Conservation (phyloP, 2,888 invertebrate species). For the Orchestes rusci region DNA sequence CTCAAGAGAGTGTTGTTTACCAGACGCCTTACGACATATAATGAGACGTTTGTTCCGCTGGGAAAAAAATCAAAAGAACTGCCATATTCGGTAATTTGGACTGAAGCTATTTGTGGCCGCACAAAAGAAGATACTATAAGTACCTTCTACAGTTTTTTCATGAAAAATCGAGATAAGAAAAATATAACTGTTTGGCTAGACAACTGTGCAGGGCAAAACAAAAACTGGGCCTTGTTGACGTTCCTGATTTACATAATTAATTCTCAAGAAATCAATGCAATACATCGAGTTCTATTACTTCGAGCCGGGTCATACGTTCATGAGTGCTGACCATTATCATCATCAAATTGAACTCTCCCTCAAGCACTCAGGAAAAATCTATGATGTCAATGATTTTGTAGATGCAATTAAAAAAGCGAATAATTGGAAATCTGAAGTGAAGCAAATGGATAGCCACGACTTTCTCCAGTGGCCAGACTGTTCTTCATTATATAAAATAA, state of each 20-base stretch:
- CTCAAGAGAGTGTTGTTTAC: slow-evolving; percentile 10
- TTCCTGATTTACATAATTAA: slow-evolving; percentile 24
- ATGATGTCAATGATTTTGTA: too few species aligned
- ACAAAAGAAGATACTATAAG: too few species aligned
- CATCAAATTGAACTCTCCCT: too few species aligned
- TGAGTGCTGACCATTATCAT: slow-evolving; percentile 22
- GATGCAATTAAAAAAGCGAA: too few species aligned
- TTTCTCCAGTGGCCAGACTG: too few species aligned
- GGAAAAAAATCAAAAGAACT: slow-evolving; percentile 4
- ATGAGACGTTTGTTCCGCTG: slow-evolving; percentile 10
- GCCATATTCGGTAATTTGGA: slow-evolving; percentile 8
- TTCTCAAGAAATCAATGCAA: slow-evolving; percentile 12
- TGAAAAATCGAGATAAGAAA: slow-evolving; percentile 5
- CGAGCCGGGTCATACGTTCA: slow-evolving; percentile 27
- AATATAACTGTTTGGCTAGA: slow-evolving; percentile 5
- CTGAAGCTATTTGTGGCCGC: slow-evolving; percentile 6
- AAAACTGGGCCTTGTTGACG: slow-evolving; percentile 16
- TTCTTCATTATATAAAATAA: too few species aligned
- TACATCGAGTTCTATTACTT: slow-evolving; percentile 23
- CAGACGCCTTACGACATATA: slow-evolving; percentile 2
- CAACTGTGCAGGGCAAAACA: slow-evolving; percentile 10
- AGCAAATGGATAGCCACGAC: too few species aligned
- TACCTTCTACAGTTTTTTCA: slow-evolving; percentile 6
- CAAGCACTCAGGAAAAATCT: too few species aligned
- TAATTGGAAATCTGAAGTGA: too few species aligned